Conservation (phyloP, 2,113 vertebrate species). For the Phylloscopus trochiloides region DNA sequence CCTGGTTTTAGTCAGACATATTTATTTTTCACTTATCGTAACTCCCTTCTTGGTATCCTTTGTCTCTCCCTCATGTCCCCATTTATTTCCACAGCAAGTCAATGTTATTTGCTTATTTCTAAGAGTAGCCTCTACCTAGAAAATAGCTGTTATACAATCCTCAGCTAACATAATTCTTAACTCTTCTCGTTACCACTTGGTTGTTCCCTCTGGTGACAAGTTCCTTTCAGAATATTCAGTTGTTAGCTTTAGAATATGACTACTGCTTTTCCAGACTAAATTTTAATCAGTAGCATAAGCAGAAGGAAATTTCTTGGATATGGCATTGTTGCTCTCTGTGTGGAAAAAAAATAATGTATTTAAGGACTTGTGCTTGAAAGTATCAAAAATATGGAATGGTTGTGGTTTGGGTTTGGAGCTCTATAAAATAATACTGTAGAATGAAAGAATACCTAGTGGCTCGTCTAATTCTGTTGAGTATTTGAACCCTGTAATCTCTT, state of each 20-base stretch:
- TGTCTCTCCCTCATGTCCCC: not conserved
- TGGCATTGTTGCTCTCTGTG: not conserved
- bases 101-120: not conserved
- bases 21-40: not conserved
- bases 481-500: not conserved
- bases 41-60: not conserved
- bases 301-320: not conserved
- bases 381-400: not conserved
- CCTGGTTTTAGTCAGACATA: not conserved
- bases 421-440: not conserved
- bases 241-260: not conserved
- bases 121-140: not conserved
- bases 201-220: not conserved
- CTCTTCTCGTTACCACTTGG: rapidly evolving
- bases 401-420: rapidly evolving
- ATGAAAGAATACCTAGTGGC: not conserved
- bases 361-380: not conserved
- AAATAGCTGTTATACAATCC: not conserved
- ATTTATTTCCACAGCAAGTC: not conserved
- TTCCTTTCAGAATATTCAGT: not conserved
- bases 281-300: not conserved
- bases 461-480: not conserved
- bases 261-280: not conserved
- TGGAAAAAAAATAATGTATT: not conserved
- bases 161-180: not conserved